phyloP scores from a whole-genome alignment of 1,140 invertebrate species.

The Mycetomoellerius zeteki region DNA sequence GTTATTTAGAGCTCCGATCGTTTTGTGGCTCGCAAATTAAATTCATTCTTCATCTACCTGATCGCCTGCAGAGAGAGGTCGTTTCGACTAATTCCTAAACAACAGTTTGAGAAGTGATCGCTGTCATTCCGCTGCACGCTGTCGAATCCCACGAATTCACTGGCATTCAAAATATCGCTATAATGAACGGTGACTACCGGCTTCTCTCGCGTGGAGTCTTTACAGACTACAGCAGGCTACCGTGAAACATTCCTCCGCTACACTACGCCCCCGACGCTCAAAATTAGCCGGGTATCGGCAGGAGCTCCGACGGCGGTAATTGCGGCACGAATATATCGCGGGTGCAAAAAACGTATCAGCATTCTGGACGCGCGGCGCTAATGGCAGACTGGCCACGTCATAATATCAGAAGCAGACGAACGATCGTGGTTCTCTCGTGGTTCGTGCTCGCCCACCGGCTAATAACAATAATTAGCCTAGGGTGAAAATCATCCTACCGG shows the following conservation, averaged over 20 bases:
- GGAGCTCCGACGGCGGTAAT: conserved; percentile 72
- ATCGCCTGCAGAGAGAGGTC: not conserved
- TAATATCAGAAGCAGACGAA: conserved; percentile 67
- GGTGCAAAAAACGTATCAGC: conserved; percentile 77
- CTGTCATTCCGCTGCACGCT: conserved; percentile 12
- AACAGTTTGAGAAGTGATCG: conserved; percentile 4
- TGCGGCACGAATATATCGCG: conserved; percentile 73
- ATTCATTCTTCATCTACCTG: not conserved
- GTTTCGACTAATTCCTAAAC: conserved; percentile 27
- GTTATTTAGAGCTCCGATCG: not conserved
- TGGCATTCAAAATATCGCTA: conserved; percentile 72
- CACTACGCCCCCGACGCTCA: conserved; percentile 68
- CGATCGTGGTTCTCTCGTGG: conserved; percentile 53
- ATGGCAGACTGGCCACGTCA: conserved; percentile 64
- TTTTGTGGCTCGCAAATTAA: not conserved
- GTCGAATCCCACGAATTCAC: conserved; percentile 47
- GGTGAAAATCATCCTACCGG: conserved; percentile 63
- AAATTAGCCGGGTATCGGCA: conserved; percentile 76
- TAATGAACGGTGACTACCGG: conserved; percentile 79
- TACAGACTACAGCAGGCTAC: conserved; percentile 73
- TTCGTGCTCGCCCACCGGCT: conserved; percentile 49
- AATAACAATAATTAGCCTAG: conserved; percentile 75
- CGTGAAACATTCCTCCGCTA: conserved; percentile 77
- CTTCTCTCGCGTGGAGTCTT: conserved; percentile 67
- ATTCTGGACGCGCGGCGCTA: conserved; percentile 72